Evolutionary conservation across 2,888 invertebrate genomes (phyloP).

Genomic region (Elaeidobius kamerunicus): DNA sequence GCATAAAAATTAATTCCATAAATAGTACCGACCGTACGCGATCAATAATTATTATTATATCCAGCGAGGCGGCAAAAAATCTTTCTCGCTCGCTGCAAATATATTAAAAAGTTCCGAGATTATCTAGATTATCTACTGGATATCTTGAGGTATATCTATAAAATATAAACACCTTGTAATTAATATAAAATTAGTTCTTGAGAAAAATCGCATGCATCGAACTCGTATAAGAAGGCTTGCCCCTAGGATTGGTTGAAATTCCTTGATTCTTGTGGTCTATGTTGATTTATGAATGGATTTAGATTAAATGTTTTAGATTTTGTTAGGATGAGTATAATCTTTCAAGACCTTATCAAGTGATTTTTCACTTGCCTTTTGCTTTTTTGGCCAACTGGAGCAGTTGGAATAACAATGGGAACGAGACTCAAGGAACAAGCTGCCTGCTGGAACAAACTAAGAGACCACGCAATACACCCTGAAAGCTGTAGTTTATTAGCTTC

Average conservation of each 20-base stretch:
- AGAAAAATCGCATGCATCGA: neutral
- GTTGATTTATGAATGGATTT: too few relatives aligned
- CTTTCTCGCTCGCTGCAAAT: constrained; percentile 9
- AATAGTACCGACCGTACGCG: constrained; percentile 21
- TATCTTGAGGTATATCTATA: constrained; percentile 23
- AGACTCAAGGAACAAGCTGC: too few relatives aligned
- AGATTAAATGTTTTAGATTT: too few relatives aligned
- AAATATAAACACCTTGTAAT: constrained; percentile 25
- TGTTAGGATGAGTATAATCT: too few relatives aligned
- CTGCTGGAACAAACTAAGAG: too few relatives aligned
- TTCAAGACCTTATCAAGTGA: too few relatives aligned
- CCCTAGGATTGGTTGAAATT: too few relatives aligned
- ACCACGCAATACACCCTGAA: too few relatives aligned
- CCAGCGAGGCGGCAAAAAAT: constrained; percentile 5
- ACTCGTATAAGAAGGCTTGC: neutral
- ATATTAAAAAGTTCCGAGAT: constrained; percentile 24
- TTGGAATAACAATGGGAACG: too few relatives aligned
- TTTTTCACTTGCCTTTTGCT: too few relatives aligned
- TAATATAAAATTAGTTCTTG: constrained; percentile 27
- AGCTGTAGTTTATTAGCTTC: too few relatives aligned
- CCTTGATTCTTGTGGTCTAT: neutral
- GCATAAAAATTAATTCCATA: constrained; percentile 16
- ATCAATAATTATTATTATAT: constrained; percentile 17
- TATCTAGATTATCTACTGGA: constrained; percentile 28
- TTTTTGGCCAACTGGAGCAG: too few relatives aligned